These are phyloP conservation scores for Otolemur garnettii DNA, from an alignment of 2,113 vertebrate species.

Conservation along the genomic window DNA sequence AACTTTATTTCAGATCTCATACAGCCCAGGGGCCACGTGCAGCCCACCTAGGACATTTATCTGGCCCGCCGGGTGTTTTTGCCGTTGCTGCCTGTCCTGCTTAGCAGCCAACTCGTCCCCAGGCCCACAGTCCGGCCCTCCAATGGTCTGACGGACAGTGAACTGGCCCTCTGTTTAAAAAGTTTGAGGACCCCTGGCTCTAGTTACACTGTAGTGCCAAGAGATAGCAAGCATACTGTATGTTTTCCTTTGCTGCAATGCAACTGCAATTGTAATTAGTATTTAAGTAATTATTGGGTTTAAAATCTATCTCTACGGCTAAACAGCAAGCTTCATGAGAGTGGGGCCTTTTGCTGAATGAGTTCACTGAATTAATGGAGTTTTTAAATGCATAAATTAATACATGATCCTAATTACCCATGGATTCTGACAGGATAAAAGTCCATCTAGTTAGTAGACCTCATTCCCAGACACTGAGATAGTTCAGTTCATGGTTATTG, in stretches of 20 bases:
- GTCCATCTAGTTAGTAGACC: neutral
- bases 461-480: neutral
- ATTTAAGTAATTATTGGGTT: neutral
- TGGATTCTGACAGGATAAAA: neutral
- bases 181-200: too few relatives aligned
- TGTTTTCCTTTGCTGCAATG: neutral
- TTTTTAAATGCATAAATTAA: constrained; percentile 1
- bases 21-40: too few relatives aligned
- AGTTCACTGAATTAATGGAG: neutral
- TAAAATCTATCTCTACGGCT: neutral
- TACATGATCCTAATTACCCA: neutral
- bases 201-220: neutral
- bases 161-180: too few relatives aligned
- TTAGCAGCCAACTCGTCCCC: too few relatives aligned
- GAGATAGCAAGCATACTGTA: neutral
- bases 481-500: neutral
- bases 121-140: too few relatives aligned
- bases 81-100: too few relatives aligned
- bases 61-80: too few relatives aligned
- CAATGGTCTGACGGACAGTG: too few relatives aligned
- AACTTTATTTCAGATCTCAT: constrained; percentile 22
- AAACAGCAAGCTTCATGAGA: neutral
- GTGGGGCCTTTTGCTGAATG: neutral
- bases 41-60: too few relatives aligned
- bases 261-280: neutral